Conservation (phyloP, 1,140 invertebrate genomes). For the Bombus waltoni region DNA sequence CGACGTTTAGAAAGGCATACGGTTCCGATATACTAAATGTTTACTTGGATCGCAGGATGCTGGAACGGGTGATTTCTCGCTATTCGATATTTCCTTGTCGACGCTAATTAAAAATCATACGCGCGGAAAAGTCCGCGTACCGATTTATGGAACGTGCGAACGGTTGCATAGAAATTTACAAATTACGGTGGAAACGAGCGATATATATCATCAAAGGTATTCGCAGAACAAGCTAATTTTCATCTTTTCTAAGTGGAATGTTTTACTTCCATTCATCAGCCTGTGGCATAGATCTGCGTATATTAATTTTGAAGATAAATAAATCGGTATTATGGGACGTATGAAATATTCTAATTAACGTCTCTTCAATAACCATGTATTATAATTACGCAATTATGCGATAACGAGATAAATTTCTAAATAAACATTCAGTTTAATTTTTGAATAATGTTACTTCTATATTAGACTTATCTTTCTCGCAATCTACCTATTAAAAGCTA, state of each 20-base stretch:
- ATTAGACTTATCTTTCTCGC: background rate
- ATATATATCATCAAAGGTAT: background rate
- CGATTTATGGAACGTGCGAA: constrained; percentile 9
- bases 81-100: constrained; percentile 4
- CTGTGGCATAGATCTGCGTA: too few relatives aligned
- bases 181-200: background rate
- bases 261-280: background rate
- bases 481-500: background rate
- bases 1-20: constrained; percentile 45
- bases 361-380: background rate
- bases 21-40: constrained; percentile 28
- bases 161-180: background rate
- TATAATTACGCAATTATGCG: background rate
- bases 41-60: constrained; percentile 56
- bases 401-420: background rate
- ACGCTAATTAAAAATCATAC: constrained; percentile 1
- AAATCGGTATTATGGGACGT: background rate
- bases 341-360: background rate
- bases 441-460: background rate
- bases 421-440: too few relatives aligned
- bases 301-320: too few relatives aligned
- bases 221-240: background rate
- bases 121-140: background rate
- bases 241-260: background rate
- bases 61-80: constrained; percentile 26